Conservation (phyloP, 2,113 vertebrate species). For the Crotalus helleri region DNA sequence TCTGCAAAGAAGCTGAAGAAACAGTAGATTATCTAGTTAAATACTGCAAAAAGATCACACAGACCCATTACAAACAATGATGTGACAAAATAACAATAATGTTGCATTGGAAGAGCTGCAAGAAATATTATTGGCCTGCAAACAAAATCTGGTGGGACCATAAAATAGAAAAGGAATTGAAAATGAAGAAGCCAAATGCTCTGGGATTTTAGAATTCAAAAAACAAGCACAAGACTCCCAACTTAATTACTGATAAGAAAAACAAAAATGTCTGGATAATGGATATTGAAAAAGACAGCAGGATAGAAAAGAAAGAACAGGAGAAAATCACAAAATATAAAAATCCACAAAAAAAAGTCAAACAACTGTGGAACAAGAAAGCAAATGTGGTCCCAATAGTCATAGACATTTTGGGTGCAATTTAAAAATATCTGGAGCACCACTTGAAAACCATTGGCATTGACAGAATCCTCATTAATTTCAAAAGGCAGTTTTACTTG, state of each 20-base stretch:
- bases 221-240: background rate
- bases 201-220: background rate
- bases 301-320: background rate
- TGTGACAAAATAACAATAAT: background rate
- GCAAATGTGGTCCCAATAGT: background rate
- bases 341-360: background rate
- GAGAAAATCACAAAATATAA: background rate
- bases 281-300: background rate
- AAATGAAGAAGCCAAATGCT: background rate
- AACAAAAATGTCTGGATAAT: background rate
- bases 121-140: background rate
- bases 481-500: background rate
- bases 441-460: background rate
- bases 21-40: background rate
- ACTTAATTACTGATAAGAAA: background rate
- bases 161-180: background rate
- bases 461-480: background rate
- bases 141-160: background rate
- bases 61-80: background rate
- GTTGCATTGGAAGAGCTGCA: background rate
- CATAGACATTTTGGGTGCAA: background rate
- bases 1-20: background rate
- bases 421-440: background rate
- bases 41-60: background rate
- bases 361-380: background rate